phyloP scores from a whole-genome alignment of 2,888 invertebrate genomes.

The Anoncus sp. region DNA sequence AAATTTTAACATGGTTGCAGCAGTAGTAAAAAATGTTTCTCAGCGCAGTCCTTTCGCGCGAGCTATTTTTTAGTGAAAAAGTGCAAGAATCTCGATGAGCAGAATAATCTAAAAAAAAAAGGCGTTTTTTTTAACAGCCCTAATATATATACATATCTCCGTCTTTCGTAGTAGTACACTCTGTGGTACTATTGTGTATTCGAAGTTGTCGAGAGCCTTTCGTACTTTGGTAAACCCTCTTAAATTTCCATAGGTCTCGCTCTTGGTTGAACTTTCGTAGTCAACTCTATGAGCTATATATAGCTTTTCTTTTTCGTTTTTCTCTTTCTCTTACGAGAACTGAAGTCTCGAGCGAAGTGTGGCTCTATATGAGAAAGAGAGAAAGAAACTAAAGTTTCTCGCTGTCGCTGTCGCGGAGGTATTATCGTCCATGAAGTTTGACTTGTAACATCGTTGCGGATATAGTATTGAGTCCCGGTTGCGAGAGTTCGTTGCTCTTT shows the following conservation, averaged over 20 bases:
- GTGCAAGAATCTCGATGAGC: too few relatives aligned
- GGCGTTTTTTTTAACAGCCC: too few relatives aligned
- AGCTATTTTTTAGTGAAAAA: too few relatives aligned
- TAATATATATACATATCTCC: neutral
- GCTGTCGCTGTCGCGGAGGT: slow-evolving; percentile 25
- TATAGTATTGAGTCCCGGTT: slow-evolving; percentile 31
- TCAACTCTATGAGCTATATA: slow-evolving; percentile 1
- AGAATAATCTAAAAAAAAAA: too few relatives aligned
- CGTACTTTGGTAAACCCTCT: slow-evolving; percentile 37
- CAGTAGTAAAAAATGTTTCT: too few relatives aligned
- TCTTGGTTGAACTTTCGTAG: slow-evolving; percentile 26
- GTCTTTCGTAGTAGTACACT: neutral
- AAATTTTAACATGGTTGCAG: too few relatives aligned
- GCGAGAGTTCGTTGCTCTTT: slow-evolving; percentile 31
- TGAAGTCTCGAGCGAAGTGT: neutral
- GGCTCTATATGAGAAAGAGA: neutral
- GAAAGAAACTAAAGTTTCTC: slow-evolving; percentile 32
- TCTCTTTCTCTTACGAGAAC: slow-evolving; percentile 2
- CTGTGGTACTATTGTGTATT: slow-evolving; percentile 7
- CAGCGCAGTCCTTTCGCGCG: too few relatives aligned
- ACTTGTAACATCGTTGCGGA: slow-evolving; percentile 20
- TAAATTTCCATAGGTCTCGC: slow-evolving; percentile 46
- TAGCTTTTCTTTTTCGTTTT: neutral
- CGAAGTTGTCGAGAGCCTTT: slow-evolving; percentile 33
- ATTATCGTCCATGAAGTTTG: slow-evolving; percentile 26